Evolutionary conservation across 2,113 vertebrate species (phyloP).

Genomic region (human (Homo sapiens)): GRCh38 chr2:121218001-121218500

Average conservation of each 20-base stretch:
- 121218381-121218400: rapidly evolving
- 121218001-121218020: neutral
- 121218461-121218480: neutral
- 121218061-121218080: neutral
- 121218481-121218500: neutral
- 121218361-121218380: neutral
- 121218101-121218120: neutral
- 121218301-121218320: neutral
- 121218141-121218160: neutral
- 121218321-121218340: neutral
- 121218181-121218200: neutral
- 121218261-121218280: neutral
- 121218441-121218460: rapidly evolving
- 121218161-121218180: neutral
- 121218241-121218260: neutral
- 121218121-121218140: neutral
- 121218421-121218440: rapidly evolving
- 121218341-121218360: neutral
- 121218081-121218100: neutral
- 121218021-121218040: neutral
- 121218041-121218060: neutral
- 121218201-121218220: neutral
- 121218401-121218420: neutral
- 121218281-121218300: neutral
- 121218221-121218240: neutral